Percentiles rank a stretch among this genome's conserved stretches.
phyloP scores from a whole-genome alignment of 2,113 vertebrate species.

The Aptenodytes patagonicus region DNA sequence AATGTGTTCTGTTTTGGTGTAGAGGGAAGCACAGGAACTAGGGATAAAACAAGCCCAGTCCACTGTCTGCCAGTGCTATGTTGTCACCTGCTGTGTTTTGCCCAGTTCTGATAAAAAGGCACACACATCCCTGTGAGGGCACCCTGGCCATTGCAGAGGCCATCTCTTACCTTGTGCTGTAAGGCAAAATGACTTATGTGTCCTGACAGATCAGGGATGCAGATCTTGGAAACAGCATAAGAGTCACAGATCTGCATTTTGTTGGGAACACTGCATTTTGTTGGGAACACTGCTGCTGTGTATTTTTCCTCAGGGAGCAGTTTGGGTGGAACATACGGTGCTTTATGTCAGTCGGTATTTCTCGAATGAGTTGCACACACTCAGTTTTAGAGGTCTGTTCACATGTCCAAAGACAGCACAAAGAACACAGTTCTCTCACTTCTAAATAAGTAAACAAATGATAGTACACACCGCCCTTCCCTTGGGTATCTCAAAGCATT shows the following conservation, averaged over 20 bases:
- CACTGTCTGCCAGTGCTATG: not conserved
- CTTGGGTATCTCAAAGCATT: not conserved
- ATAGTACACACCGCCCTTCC: not conserved
- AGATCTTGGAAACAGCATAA: not conserved
- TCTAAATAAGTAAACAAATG: not conserved
- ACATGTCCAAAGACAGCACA: not conserved
- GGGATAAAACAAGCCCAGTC: not conserved
- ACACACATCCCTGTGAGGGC: not conserved
- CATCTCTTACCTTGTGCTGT: not conserved
- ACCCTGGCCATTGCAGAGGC: not conserved
- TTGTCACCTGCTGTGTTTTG: not conserved
- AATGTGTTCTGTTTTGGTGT: not conserved
- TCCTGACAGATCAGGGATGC: not conserved
- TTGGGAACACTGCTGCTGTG: not conserved
- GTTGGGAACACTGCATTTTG: not conserved
- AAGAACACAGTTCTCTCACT: not conserved
- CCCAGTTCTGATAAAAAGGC: not conserved
- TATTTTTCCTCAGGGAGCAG: not conserved
- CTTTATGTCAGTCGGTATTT: not conserved
- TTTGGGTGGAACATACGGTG: not conserved
- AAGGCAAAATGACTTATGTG: not conserved
- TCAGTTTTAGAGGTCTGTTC: not conserved
- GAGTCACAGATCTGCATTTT: not conserved
- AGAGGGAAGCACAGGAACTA: not conserved
- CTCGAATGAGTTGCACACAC: not conserved